These are phyloP conservation scores for Burhinus oedicnemus DNA, from an alignment of 2,113 vertebrate genomes.

Conservation along the genomic window DNA sequence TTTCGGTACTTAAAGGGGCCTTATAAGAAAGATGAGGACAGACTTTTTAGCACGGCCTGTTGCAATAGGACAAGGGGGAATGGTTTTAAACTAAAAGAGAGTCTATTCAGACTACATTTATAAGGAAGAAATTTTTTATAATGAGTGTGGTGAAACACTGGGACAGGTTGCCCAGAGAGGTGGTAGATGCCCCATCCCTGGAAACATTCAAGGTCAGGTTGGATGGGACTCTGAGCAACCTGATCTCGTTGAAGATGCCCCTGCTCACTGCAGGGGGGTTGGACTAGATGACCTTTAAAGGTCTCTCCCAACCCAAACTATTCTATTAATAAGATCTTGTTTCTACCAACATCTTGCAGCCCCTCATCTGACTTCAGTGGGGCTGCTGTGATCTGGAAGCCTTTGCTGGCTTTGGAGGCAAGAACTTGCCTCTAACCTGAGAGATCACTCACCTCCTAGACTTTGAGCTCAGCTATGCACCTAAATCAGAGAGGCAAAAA, in stretches of 20 bases:
- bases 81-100: too few relatives aligned
- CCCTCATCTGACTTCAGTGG: background rate
- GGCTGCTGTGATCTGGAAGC: background rate
- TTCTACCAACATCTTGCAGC: background rate
- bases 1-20: too few relatives aligned
- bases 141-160: too few relatives aligned
- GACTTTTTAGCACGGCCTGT: too few relatives aligned
- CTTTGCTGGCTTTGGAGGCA: background rate
- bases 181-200: too few relatives aligned
- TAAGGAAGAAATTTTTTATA: too few relatives aligned
- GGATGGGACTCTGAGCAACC: background rate
- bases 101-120: too few relatives aligned
- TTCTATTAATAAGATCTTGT: background rate
- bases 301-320: background rate
- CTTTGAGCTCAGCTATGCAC: background rate
- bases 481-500: background rate
- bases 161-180: too few relatives aligned
- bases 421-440: background rate
- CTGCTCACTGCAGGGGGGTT: background rate
- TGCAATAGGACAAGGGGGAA: too few relatives aligned
- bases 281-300: background rate
- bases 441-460: background rate
- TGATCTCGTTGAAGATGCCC: background rate
- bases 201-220: too few relatives aligned
- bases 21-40: too few relatives aligned